Evolutionary conservation across 1,140 invertebrate species (phyloP), one percentile per base, ranked within the genome.

Genomic region (Harpegnathos saltator): DNA sequence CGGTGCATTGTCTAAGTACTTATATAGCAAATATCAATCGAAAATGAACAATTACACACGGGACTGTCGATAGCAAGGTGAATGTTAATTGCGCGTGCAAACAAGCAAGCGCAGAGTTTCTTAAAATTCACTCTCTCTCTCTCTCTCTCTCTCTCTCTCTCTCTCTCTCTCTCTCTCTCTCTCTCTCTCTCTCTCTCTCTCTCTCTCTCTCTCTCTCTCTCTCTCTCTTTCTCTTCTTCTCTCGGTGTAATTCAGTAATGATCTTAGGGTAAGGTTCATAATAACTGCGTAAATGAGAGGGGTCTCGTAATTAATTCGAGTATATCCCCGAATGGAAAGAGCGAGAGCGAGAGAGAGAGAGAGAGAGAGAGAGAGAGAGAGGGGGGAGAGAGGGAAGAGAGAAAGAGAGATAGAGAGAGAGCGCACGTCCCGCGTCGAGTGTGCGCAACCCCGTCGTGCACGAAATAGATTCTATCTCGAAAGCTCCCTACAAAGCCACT

Each of bases 261-360:
- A 73, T 87, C 61, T 89, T 82, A 69, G 66, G 56, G 61, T 24
- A 56, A 87, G 80, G 72, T 87, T 87, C 83, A 75, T 87, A 85
- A 89, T 87, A 89, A 89, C 85, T 63, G 73, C 83, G 78, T 84
- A 87, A 87, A 87, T 83, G 85, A 87, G 85, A 87, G 61, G 50
- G 72, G 58, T 72, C 83, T 73, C 24, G 83, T 87, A 87, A 89
- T 89, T 89, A 89, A 89, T 85, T 87, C 68, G 38, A 59, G 85
- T 58, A 77, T 73, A 62, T 52, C 61, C 83, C 29, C 72, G 56
- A 33, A n/a, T 29, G n/a, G 24, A 17, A 3, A 61, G 65, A 77
- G 7, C 22, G 24, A n/a, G 59, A 38, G 26, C 4, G 4, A 19
- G 22, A 15, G 4, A 61, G 54, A n/a, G n/a, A 15, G 48, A 22